Evolutionary conservation across 2,888 invertebrate genomes (phyloP), one percentile per base, ranked within the genome.

Genomic region (Schizotus pectinicornis): DNA sequence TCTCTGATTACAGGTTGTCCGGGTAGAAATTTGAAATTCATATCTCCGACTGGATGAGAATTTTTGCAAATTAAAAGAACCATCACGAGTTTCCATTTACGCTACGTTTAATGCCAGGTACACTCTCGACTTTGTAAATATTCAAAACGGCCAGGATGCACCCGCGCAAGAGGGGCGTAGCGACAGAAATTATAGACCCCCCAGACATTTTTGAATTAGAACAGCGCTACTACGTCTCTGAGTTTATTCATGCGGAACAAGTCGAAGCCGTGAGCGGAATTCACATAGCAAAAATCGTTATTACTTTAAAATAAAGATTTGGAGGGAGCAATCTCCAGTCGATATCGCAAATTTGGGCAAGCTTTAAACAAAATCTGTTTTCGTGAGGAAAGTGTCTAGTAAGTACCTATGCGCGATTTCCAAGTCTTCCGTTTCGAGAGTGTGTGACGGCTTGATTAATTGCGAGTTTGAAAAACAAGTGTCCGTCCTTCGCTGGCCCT

Each of bases 261-360:
- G 63, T 65, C 59, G 59, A 62, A 68, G 65, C 64, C 73, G 74
- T 71, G 73, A 68, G 67, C 50, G 59, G 73, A 73, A 74, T 74
- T 68, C 61, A 59, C 41, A 61, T 56, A 36, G 48, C 51, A 53
- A 67, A 69, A 68, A 59, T 65, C 65, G 55, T 61, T 64, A 64
- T 51, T 50, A 52, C 46, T 49, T 55, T 56, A 48, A 53, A 48
- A 52, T 54, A 53, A 53, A 43, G 59, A 59, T 54, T 57, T 52
- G 6, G 22, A 3, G 22, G 5, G 22, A 22, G 5, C 22, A 22
- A 43, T 46, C 46, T 49, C 34, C 13, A 34, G 22, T n/a, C 46
- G 22, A 22, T 11, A 34, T 7, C 35, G 45, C 30, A 54, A 54
- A 54, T 54, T 47, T 47, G 34, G 14, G 51, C n/a, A n/a, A n/a